Evolutionary conservation across 2,797 vertebrate species (phyloP), one percentile per base, ranked within the genome.

Genomic region (Urosaurus nigricauda): DNA sequence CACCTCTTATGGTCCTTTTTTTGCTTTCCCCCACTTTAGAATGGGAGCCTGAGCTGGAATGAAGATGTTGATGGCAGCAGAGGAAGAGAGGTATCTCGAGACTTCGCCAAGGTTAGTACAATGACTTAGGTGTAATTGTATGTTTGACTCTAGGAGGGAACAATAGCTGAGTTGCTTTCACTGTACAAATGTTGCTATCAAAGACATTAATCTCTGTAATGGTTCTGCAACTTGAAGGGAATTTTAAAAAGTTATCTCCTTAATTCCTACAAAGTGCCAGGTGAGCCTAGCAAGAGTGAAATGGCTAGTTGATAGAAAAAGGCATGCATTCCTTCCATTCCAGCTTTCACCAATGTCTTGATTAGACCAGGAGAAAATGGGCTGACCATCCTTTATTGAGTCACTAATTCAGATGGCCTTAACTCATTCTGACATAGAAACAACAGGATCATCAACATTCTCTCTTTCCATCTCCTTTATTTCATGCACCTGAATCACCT

Each of bases 41-140:
- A 98, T 19, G 98, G 98, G 90, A 96, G 90, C 32, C 94, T 96
- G 88, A 94, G 96, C 93, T 99, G 98, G 98, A 96, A 96, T 0
- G 98, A 99, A 5, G 98, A 99, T 47, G 95, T 93, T 0, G 99
- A 99, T 0, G 97, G 97, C 73, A 96, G 97, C 88, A 97, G 97
- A 96, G 97, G 96, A 90, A 97, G 97, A 97, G 99, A 99, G 87
- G 98, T 99, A 32, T 99, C 98, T 80, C 96, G 98, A 92, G 99
- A 99, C 95, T 99, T 99, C 95, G 98, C 98, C 95, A 99, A 99
- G 98, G 99, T 99, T 90, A 91, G 97, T 95, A 19, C 32, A n/a
- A 29, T 68, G 3, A 5, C 37, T 71, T 56, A 2, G 3, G 7
- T 24, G n/a, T 71, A 19, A 51, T 35, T n/a, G 43, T 14, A 13